Evolutionary conservation across 1,140 invertebrate species (phyloP), one percentile per base, ranked within the genome.

Genomic region (Drosophila parabipectinata): DNA sequence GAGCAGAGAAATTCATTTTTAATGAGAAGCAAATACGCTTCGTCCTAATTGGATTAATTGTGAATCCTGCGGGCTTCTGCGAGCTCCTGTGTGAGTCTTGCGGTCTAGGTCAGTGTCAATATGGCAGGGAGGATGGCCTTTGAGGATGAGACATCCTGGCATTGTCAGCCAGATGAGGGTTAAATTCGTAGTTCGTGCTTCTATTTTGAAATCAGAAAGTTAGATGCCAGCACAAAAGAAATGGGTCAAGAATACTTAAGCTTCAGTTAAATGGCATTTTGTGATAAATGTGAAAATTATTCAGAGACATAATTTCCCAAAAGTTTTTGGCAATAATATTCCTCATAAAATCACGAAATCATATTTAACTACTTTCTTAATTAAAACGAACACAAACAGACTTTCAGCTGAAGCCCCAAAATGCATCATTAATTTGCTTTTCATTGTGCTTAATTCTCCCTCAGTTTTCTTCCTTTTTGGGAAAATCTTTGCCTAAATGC

Each of bases 31-130:
- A 72, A 72, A 72, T 60, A 72, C 37, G 54, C 45, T 52, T 48
- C 32, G 34, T 18, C 32, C 68, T 71, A 72, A 72, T 72, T 72
- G 66, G 54, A 72, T 71, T 59, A 71, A 69, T 59, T 58, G 54
- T 10, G 21, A 45, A 37, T 71, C 45, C 54, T 69, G 37, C 45
- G 54, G 68, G 52, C n/a, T 71, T 34, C 54, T 69, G 37, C 45
- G 54, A 66, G 52, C n/a, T 14, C 18, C 1, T 15, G 41, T 18
- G 28, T 24, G 32, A 15, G 45, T 12, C 66, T 71, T 72, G 66
- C 47, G 66, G 66, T 71, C 54, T 72, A 58, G 68, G 54, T 59
- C 68, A 72, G 39, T 51, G 68, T 72, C 37, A 60, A 60, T 41
- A 52, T 21, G 37, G 7, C 6, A 44, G 56, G 63, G 24, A 21